Conservation (phyloP, 2,797 vertebrate genomes). For the Rhyacichthys aspro region DNA sequence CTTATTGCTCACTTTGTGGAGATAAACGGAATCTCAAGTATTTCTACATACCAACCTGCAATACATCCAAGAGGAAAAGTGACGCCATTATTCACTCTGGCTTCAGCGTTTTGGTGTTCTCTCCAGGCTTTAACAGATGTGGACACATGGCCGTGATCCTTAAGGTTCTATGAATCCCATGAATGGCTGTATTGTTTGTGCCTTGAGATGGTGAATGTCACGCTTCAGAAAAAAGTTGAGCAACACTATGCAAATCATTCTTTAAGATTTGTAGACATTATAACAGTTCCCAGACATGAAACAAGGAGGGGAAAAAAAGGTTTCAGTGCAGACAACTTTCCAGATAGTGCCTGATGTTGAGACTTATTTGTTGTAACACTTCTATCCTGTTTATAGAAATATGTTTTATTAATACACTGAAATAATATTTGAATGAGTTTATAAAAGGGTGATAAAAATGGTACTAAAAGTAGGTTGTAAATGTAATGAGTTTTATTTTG, state of each 20-base stretch:
- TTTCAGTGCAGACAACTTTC: too few species aligned
- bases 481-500: too few species aligned
- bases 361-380: too few species aligned
- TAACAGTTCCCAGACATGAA: too few species aligned
- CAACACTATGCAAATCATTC: too few species aligned
- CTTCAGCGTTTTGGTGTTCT: not conserved
- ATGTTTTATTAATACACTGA: too few species aligned
- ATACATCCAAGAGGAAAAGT: conserved; percentile 1
- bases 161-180: conserved; percentile 42
- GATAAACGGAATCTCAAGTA: conserved; percentile 20
- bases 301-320: too few species aligned
- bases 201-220: conserved; percentile 52
- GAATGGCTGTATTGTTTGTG: conserved; percentile 60
- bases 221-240: conserved; percentile 55
- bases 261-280: too few species aligned
- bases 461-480: too few species aligned
- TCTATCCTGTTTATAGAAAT: too few species aligned
- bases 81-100: not conserved
- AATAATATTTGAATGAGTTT: too few species aligned
- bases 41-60: not conserved
- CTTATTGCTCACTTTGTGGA: conserved; percentile 29
- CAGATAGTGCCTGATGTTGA: not conserved
- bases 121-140: conserved; percentile 43
- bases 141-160: conserved; percentile 47
- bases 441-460: too few species aligned